Base-by-base conservation (phyloP, 2,113 vertebrate species). In the Salminus brasiliensis region DNA sequence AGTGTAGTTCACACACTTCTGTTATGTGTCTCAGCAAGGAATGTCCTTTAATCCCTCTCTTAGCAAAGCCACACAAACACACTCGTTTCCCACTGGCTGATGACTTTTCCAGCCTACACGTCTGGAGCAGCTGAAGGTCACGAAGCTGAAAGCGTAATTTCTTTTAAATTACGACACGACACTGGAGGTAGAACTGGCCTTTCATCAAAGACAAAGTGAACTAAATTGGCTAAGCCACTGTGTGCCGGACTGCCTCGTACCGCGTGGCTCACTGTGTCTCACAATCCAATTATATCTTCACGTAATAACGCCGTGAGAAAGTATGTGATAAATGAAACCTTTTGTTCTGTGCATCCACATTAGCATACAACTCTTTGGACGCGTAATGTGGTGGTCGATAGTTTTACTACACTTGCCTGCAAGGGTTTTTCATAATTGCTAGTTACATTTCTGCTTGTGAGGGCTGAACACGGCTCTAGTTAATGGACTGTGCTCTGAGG, bases 61-160 rank as follows among this genome's bases (percentile, higher is more conserved):
- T 2, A 55, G n/a, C 23, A 55, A 55, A 0, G 9, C 60, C 32
- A 16, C 5, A 15, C 1, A 16, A 63, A 63, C 60, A 63, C 29
- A 63, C 30, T 63, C 60, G 8, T 18, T 45, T 47, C 59, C 12
- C 59, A 16, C 18, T 25, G 29, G 21, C 18, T 25, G 29, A 75
- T 47, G 41, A 1, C 21, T 63, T 74, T 32, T 16, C 2, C 60
- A 47, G 57, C 12, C 57, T 49, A 18, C 63, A 18, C 10, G 47
- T 60, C 1, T 52, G 18, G 57, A 30, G 25, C 55, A 32, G 25
- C 55, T 30, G 57, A 75, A 74, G 53, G 72, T 74, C 71, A 59
- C 34, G 29, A 45, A 74, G 39, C 55, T 62, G 25, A 29, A 57
- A 39, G 36, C 49, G n/a, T 79, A 34, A 79, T 72, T 63, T 63